phyloP scores from a whole-genome alignment of 2,113 vertebrate species.

The Oryzias celebensis region DNA sequence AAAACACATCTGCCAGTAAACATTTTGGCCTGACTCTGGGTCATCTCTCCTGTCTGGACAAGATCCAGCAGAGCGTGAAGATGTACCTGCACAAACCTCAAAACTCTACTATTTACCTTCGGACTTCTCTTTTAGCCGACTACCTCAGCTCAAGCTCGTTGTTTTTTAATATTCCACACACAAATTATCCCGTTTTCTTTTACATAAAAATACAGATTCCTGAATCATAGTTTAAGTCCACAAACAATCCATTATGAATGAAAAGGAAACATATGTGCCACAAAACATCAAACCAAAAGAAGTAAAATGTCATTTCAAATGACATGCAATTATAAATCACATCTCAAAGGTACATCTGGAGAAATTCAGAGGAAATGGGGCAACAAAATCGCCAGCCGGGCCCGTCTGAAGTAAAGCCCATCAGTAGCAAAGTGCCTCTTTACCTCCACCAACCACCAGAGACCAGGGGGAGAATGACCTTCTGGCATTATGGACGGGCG shows the following conservation, averaged over 20 bases:
- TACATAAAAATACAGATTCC: not conserved
- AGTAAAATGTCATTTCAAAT: conserved; percentile 62
- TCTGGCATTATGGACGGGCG: conserved; percentile 53
- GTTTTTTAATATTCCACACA: conserved; percentile 1
- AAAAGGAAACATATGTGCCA: not conserved
- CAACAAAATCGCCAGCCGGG: conserved; percentile 51
- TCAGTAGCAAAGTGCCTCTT: conserved; percentile 75
- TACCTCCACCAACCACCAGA: conserved; percentile 66
- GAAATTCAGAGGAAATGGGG: conserved; percentile 60
- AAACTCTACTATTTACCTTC: conserved; percentile 80
- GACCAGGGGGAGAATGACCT: conserved; percentile 53
- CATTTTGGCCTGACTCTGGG: conserved; percentile 95
- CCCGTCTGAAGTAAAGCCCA: conserved; percentile 55
- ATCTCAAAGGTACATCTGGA: conserved; percentile 70
- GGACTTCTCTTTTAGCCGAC: conserved; percentile 69
- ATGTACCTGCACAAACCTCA: conserved; percentile 85
- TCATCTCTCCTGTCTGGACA: conserved; percentile 86
- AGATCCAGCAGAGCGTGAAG: conserved; percentile 83
- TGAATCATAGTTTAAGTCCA: conserved; percentile 1
- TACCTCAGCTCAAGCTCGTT: conserved; percentile 45
- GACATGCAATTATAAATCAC: conserved; percentile 56
- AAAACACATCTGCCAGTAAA: conserved; percentile 97
- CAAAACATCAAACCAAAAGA: conserved; percentile 27
- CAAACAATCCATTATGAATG: conserved; percentile 16
- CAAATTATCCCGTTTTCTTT: not conserved